phyloP scores from a whole-genome alignment of 2,888 invertebrate species.

The Melieria omissa region DNA sequence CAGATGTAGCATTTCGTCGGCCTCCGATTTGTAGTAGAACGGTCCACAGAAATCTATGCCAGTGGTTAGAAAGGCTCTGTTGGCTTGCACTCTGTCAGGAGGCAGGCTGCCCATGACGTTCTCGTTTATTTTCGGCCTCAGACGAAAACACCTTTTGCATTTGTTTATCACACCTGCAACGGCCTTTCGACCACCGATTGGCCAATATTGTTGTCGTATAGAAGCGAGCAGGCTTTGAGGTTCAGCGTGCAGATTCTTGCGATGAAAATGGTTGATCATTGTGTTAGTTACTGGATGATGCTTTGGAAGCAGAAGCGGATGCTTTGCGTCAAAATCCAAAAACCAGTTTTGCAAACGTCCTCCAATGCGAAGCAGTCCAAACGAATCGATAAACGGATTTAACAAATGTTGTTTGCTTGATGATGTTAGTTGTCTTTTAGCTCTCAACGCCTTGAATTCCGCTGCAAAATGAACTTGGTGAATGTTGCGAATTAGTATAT shows the following conservation, averaged over 20 bases:
- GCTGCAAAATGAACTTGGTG: constrained; percentile 21
- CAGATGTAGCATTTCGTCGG: neutral
- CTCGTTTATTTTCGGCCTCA: constrained; percentile 25
- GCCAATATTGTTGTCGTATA: constrained; percentile 44
- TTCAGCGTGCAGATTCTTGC: constrained; percentile 9
- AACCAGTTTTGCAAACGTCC: constrained; percentile 19
- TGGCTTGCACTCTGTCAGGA: neutral
- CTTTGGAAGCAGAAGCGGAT: neutral
- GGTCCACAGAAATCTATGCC: constrained; percentile 22
- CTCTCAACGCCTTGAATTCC: constrained; percentile 2
- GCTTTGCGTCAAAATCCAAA: constrained; percentile 3
- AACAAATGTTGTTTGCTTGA: neutral
- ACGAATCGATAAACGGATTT: neutral
- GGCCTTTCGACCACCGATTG: constrained; percentile 42
- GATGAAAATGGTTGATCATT: neutral
- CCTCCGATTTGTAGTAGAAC: constrained; percentile 20
- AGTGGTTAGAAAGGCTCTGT: constrained; percentile 1
- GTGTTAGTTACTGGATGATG: neutral
- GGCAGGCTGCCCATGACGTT: constrained; percentile 30
- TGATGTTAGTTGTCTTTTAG: neutral
- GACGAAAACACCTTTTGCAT: constrained; percentile 34
- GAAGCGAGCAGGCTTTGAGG: constrained; percentile 36
- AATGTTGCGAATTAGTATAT: constrained; percentile 2
- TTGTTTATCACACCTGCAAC: constrained; percentile 30
- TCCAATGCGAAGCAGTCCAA: constrained; percentile 18